Evolutionary conservation across 2,888 invertebrate genomes (phyloP).

Genomic region (Neoitamus cyanurus): DNA sequence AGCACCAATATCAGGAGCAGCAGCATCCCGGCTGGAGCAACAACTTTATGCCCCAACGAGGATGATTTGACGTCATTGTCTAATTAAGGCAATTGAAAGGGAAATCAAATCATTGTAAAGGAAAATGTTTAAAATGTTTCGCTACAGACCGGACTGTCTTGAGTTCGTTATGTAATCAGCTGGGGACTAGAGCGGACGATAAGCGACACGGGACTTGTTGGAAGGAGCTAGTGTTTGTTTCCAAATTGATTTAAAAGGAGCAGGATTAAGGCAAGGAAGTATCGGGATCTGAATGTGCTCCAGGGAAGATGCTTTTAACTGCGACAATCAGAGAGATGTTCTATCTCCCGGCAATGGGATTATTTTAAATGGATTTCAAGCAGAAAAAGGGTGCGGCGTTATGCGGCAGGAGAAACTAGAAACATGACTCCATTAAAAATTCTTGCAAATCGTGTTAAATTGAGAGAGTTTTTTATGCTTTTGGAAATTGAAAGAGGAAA

Average conservation of each 20-base stretch:
- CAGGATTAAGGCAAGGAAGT: background rate
- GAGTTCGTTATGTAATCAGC: background rate
- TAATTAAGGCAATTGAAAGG: background rate
- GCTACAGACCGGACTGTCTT: background rate
- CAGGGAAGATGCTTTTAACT: background rate
- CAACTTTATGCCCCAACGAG: background rate
- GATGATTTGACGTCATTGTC: slow-evolving; percentile 1
- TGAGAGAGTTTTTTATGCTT: too few relatives aligned
- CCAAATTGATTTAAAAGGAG: background rate
- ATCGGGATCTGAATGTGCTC: background rate
- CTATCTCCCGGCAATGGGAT: background rate
- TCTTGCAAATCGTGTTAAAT: too few relatives aligned
- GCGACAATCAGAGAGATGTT: background rate
- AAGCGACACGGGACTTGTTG: background rate
- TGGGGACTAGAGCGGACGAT: background rate
- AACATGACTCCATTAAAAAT: too few relatives aligned
- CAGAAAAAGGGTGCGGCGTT: background rate
- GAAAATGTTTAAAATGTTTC: background rate
- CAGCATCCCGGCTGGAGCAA: background rate
- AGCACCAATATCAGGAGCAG: background rate
- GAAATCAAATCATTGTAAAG: background rate
- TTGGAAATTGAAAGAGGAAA: too few relatives aligned
- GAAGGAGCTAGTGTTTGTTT: background rate
- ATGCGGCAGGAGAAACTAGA: background rate
- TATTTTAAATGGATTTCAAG: background rate